Evolutionary conservation across 2,797 vertebrate species (phyloP), one percentile per base, ranked within the genome.

Genomic region (Kryptopterus vitreolus): DNA sequence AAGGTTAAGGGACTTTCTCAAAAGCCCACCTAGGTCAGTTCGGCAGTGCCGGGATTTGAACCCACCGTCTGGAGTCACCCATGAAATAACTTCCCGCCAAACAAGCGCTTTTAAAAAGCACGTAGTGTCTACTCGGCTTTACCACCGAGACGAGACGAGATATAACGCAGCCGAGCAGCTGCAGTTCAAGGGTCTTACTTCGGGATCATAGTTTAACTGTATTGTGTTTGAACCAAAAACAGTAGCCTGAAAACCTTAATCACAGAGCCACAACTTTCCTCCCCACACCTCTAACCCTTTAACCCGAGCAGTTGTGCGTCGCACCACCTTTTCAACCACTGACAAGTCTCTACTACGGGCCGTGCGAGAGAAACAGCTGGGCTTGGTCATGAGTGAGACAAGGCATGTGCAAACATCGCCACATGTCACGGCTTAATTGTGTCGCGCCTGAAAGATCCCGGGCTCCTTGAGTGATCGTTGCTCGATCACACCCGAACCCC

Each of bases 401-500:
- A 31, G 55, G 5, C 58, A 0, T 46, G 13, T 69, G 22, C 79
- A 77, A 53, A 63, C 80, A 48, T 76, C 63, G 16, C 57, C 57
- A 69, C 82, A 80, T 55, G 74, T 72, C 78, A 29, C 71, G 13
- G 55, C 63, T 73, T 80, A 80, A 77, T 78, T 81, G 78, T 52
- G 9, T 79, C 62, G 69, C 10, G 33, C 38, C 80, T 66, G 62
- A 38, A 74, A 35, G 75, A 65, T 66, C 50, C 35, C 38, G 4
- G 74, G 55, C 18, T 57, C 61, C 50, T 29, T 24, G 29, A 48
- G 69, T 26, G 55, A 59, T 63, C 53, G 63, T 55, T 70, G 75
- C 70, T 73, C 52, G 66, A 83, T 83, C 73, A 80, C 59, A 79
- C 65, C 77, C 73, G n/a, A n/a, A n/a, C n/a, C n/a, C n/a, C n/a